Evolutionary conservation across 2,888 invertebrate genomes (phyloP).

Genomic region (Aporophyla lueneburgensis): DNA sequence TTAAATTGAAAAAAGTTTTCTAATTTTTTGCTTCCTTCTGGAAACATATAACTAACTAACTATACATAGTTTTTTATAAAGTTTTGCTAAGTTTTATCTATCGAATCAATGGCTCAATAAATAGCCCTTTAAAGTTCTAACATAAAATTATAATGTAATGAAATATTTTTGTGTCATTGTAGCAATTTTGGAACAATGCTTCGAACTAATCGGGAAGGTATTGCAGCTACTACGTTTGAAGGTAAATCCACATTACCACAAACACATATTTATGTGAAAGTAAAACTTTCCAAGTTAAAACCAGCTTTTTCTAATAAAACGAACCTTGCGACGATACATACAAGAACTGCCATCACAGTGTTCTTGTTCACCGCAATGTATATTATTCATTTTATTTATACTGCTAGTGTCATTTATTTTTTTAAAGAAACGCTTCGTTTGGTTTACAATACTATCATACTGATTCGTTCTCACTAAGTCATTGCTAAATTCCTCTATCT

Average conservation of each 20-base stretch:
- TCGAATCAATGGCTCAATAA: neutral
- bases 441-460: neutral
- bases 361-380: neutral
- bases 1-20: neutral
- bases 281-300: neutral
- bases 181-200: conserved; percentile 63
- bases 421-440: neutral
- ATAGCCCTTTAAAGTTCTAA: neutral
- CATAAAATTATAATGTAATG: neutral
- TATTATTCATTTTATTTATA: neutral
- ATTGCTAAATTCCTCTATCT: neutral
- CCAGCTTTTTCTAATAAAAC: neutral
- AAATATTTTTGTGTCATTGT: conserved; percentile 32
- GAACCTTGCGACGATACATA: neutral
- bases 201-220: conserved; percentile 64
- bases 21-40: neutral
- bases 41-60: neutral
- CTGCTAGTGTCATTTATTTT: neutral
- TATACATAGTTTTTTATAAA: too few species aligned
- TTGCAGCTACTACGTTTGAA: conserved; percentile 59
- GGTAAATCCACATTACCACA: conserved; percentile 53
- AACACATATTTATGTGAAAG: neutral
- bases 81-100: too few species aligned
- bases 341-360: neutral
- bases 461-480: neutral